phyloP scores from a whole-genome alignment of 2,888 invertebrate species.

The Brachyopa scutellaris region DNA sequence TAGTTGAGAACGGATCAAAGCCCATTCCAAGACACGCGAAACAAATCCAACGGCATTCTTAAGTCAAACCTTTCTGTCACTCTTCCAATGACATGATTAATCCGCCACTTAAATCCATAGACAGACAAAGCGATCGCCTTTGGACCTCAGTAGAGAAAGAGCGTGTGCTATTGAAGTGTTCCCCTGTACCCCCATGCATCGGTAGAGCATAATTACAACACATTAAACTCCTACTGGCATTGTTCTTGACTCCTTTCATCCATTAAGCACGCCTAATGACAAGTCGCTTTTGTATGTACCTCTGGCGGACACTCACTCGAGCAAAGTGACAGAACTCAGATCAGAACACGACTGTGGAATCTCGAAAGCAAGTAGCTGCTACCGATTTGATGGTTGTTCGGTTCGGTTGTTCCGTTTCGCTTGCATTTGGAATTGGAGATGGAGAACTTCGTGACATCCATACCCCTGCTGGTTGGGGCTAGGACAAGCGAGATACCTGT shows the following conservation, averaged over 20 bases:
- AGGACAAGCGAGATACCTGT: conserved; percentile 57
- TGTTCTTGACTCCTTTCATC: conserved; percentile 70
- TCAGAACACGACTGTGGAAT: conserved; percentile 45
- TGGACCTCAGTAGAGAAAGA: conserved; percentile 8
- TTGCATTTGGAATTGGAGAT: conserved; percentile 12
- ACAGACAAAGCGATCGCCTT: conserved; percentile 32
- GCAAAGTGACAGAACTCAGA: conserved; percentile 50
- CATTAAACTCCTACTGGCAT: conserved; percentile 66
- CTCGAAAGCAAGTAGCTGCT: conserved; percentile 55
- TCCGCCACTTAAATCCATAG: conserved; percentile 70
- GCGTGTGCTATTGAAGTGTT: no score
- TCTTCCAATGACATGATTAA: conserved; percentile 65
- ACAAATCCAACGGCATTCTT: conserved; percentile 57
- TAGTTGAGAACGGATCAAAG: conserved; percentile 47
- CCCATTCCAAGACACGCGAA: conserved; percentile 48
- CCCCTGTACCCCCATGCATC: no score
- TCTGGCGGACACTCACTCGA: no score
- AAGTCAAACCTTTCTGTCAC: conserved; percentile 55
- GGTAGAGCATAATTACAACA: conserved; percentile 70
- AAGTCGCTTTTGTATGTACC: no score
- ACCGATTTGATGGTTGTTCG: conserved; percentile 37
- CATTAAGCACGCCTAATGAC: conserved; percentile 67
- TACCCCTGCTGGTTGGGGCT: background rate
- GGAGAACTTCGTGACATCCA: conserved; percentile 48
- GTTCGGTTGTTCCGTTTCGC: background rate